Conservation (phyloP, 1,140 invertebrate species). For the Steinernema khuongi region DNA sequence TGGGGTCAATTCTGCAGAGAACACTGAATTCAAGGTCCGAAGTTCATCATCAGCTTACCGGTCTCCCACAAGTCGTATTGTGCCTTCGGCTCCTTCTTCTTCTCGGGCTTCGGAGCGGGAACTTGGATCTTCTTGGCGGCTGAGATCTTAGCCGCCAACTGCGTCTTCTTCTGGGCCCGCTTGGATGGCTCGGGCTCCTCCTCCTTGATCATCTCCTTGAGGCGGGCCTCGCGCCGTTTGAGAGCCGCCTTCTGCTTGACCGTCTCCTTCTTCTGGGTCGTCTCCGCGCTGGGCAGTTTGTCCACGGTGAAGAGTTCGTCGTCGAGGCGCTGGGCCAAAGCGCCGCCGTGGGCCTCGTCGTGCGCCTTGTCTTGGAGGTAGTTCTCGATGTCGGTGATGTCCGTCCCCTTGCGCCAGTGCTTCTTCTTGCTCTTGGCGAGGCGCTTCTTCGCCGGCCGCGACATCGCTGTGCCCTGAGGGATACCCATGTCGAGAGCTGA, state of each 20-base stretch:
- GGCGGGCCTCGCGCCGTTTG: background rate
- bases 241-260: background rate
- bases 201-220: background rate
- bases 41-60: no score
- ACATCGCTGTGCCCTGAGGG: background rate
- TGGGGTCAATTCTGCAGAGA: slow-evolving; percentile 14
- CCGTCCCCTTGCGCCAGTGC: background rate
- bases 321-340: background rate
- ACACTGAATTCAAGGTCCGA: slow-evolving; percentile 11
- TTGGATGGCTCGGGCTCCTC: background rate
- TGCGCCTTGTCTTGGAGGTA: slow-evolving; percentile 1
- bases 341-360: background rate
- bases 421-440: slow-evolving; percentile 7
- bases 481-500: background rate
- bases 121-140: background rate
- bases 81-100: background rate
- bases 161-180: background rate
- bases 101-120: background rate
- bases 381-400: background rate
- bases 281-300: background rate
- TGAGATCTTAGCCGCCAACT: background rate
- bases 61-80: slow-evolving; percentile 31
- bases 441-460: slow-evolving; percentile 13
- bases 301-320: background rate
- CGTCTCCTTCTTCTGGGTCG: background rate